Percentiles rank a stretch among this genome's conserved stretches.
These are phyloP conservation scores for Xylophagus ater DNA, from an alignment of 2,888 invertebrate genomes.

Conservation along the genomic window DNA sequence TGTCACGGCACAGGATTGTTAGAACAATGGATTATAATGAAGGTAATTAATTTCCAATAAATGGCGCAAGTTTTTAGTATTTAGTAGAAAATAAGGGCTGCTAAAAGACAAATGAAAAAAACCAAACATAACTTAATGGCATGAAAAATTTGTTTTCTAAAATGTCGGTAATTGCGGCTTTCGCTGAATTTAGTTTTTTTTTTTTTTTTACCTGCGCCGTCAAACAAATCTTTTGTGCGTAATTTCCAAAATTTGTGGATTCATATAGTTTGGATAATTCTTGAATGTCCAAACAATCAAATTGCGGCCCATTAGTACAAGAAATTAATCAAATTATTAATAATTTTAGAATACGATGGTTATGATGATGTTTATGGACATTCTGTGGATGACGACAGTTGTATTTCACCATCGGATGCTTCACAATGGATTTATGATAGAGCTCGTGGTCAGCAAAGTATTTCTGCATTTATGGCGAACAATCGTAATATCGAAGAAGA, in stretches of 20 bases:
- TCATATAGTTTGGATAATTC: no score
- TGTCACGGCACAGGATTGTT: constrained; percentile 82
- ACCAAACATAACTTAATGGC: not conserved
- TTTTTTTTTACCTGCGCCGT: constrained; percentile 16
- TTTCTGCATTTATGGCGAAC: constrained; percentile 58
- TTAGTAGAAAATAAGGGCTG: not conserved
- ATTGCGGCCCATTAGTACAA: no score
- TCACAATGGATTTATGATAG: constrained; percentile 79
- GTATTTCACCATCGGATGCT: constrained; percentile 78
- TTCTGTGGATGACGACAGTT: constrained; percentile 87
- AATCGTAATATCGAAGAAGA: constrained; percentile 64
- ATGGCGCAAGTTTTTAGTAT: not conserved
- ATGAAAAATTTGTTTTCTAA: not conserved
- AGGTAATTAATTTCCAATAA: constrained; percentile 38
- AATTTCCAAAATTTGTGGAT: no score
- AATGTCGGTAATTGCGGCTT: not conserved
- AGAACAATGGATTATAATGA: constrained; percentile 76
- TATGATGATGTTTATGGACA: constrained; percentile 88
- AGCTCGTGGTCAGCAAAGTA: constrained; percentile 57
- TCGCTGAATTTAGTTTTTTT: constrained; percentile 3
- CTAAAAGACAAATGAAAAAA: not conserved
- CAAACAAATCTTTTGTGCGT: no score
- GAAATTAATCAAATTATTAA: no score
- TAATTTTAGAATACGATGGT: constrained; percentile 74
- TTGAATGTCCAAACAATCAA: no score